Conservation (phyloP, 2,888 invertebrate genomes). For the Microctonus aethiopoides region DNA sequence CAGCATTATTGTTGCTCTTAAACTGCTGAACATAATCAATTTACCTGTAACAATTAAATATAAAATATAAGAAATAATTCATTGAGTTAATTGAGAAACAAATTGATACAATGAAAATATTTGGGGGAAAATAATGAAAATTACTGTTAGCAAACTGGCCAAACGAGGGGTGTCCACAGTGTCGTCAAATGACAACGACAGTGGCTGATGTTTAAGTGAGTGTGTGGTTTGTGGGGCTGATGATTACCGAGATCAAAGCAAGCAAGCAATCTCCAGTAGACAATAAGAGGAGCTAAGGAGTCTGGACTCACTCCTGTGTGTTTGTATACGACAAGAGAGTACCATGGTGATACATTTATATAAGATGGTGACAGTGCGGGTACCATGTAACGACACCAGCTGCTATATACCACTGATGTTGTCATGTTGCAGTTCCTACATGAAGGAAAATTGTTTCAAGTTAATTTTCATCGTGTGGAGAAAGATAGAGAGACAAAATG, state of each 20-base stretch:
- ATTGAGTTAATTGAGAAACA: no score
- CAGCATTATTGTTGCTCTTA: background rate
- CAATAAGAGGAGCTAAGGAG: constrained; percentile 38
- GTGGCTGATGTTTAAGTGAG: background rate
- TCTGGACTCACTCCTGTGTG: background rate
- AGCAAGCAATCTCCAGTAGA: constrained; percentile 53
- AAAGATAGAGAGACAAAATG: background rate
- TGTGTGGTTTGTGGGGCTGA: constrained; percentile 41
- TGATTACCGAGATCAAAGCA: constrained; percentile 64
- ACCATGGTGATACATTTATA: background rate
- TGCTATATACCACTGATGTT: background rate
- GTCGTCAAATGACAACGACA: background rate
- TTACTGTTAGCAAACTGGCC: background rate
- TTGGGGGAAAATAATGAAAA: background rate
- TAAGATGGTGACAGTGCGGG: background rate
- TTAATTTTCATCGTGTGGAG: background rate
- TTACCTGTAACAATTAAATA: background rate
- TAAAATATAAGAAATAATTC: background rate
- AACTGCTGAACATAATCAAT: background rate
- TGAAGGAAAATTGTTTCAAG: background rate
- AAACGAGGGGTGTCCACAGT: background rate
- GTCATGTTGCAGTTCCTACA: background rate
- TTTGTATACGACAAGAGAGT: background rate
- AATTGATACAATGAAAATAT: background rate
- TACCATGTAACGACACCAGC: background rate